Conservation (phyloP, 2,113 vertebrate genomes). For the Pontoporia blainvillei region DNA sequence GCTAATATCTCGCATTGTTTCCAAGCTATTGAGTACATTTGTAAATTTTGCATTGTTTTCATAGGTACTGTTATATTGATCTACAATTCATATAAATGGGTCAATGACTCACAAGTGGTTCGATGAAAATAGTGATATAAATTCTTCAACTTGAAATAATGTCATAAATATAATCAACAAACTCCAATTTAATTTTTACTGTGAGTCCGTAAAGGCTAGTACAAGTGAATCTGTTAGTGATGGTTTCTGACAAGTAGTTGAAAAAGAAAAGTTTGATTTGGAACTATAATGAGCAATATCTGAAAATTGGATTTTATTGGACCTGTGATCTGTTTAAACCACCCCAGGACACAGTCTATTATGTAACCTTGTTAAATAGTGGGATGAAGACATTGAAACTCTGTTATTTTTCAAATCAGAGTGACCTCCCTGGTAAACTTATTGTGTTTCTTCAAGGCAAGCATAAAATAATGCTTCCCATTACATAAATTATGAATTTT, state of each 20-base stretch:
- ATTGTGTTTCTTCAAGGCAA: neutral
- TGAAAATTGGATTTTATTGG: conserved; percentile 28
- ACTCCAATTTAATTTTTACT: neutral
- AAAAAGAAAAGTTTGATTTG: conserved; percentile 17
- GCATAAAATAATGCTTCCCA: neutral
- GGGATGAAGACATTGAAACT: neutral
- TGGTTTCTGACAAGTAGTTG: neutral
- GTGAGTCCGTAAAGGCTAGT: conserved; percentile 9
- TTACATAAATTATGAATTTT: conserved; percentile 29
- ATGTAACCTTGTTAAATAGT: conserved; percentile 25
- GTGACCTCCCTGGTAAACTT: neutral
- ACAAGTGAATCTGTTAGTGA: neutral
- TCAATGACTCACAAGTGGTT: conserved; percentile 41
- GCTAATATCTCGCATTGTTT: conserved; percentile 18
- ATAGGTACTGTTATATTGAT: neutral
- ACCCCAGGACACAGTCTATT: neutral
- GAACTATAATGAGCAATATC: conserved; percentile 3
- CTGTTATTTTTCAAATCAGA: conserved; percentile 21
- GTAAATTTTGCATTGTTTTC: conserved; percentile 34
- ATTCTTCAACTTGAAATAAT: conserved; percentile 26
- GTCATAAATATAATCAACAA: neutral
- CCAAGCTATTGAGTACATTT: neutral
- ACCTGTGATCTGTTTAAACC: neutral
- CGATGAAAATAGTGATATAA: conserved; percentile 16
- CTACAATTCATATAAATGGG: conserved; percentile 32